phyloP scores from a whole-genome alignment of 2,113 vertebrate species.

The Xenopus tropicalis region UCB_Xtro_10.0 CM004447.2:112361501-112362000 shows the following conservation, averaged over 20 bases:
- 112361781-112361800: constrained; percentile 57
- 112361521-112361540: too few relatives aligned
- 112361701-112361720: constrained; percentile 79
- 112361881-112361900: neutral
- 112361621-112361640: constrained; percentile 69
- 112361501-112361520: too few relatives aligned
- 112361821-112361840: constrained; percentile 43
- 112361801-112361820: constrained; percentile 47
- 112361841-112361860: too few relatives aligned
- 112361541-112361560: too few relatives aligned
- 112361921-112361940: neutral
- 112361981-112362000: neutral
- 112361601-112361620: constrained; percentile 53
- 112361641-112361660: constrained; percentile 58
- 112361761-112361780: constrained; percentile 60
- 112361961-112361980: neutral
- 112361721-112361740: constrained; percentile 76
- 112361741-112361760: constrained; percentile 73
- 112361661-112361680: constrained; percentile 73
- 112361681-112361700: constrained; percentile 60
- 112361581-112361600: neutral
- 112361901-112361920: neutral
- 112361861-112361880: constrained; percentile 48
- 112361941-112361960: neutral
- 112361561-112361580: too few relatives aligned